Evolutionary conservation across 2,888 invertebrate species (phyloP).

Genomic region (Strigamia transsilvanica): DNA sequence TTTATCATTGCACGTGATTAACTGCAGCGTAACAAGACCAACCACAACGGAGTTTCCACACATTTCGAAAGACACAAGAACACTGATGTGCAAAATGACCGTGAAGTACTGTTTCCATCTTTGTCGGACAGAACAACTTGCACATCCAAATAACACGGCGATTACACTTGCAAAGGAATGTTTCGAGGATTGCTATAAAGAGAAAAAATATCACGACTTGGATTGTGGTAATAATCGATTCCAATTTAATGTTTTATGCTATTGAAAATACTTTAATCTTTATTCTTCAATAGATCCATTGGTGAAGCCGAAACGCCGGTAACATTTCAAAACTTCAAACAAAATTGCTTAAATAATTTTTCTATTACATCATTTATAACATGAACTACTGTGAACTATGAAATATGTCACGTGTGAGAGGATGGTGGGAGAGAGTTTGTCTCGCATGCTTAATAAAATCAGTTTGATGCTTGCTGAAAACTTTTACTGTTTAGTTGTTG

Average conservation of each 20-base stretch:
- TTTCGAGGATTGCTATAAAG: background rate
- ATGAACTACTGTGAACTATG: too few relatives aligned
- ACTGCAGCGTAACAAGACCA: background rate
- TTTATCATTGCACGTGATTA: background rate
- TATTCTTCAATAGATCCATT: too few relatives aligned
- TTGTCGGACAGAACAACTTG: background rate
- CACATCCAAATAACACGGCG: background rate
- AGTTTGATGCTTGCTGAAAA: too few relatives aligned
- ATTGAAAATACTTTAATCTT: too few relatives aligned
- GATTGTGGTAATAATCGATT: background rate
- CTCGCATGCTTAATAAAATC: too few relatives aligned
- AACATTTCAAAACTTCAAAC: too few relatives aligned
- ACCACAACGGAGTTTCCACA: background rate
- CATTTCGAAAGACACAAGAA: background rate
- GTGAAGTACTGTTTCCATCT: background rate
- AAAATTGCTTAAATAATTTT: too few relatives aligned
- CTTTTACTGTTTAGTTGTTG: too few relatives aligned
- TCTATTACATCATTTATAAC: too few relatives aligned
- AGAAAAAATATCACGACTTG: background rate
- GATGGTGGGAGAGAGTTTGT: too few relatives aligned
- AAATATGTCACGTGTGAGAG: too few relatives aligned
- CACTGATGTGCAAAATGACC: background rate
- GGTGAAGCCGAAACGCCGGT: too few relatives aligned
- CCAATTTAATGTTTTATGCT: background rate
- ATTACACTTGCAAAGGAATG: background rate